A percentile compares a stretch with the other conserved stretches of the same genome.
Conservation (phyloP, 2,797 vertebrate genomes). For the Odontamblyopus rebecca region DNA sequence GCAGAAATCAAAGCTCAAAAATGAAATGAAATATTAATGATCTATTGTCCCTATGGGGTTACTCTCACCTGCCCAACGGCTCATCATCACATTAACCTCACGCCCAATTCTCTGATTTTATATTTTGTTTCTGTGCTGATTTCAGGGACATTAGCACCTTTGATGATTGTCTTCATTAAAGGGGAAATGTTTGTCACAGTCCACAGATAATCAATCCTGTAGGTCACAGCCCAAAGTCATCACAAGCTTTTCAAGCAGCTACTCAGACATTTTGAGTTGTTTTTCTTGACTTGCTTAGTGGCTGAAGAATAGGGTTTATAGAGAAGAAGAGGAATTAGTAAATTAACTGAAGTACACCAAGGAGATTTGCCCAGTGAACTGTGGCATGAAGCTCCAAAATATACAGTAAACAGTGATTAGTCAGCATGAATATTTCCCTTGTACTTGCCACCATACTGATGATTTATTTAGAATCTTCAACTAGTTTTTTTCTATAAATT, state of each 20-base stretch:
- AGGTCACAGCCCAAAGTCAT: constrained; percentile 62
- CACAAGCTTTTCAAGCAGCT: constrained; percentile 42
- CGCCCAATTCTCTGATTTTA: constrained; percentile 25
- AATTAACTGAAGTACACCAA: constrained; percentile 32
- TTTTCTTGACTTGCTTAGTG: constrained; percentile 6
- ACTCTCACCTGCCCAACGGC: constrained; percentile 9
- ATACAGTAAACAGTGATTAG: constrained; percentile 45
- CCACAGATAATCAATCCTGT: constrained; percentile 61
- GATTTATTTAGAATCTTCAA: constrained; percentile 29
- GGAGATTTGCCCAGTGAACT: constrained; percentile 29
- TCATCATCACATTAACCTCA: constrained; percentile 32
- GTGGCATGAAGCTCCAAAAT: constrained; percentile 42
- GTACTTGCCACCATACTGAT: constrained; percentile 17
- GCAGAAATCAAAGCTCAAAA: constrained; percentile 34
- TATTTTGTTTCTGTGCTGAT: constrained; percentile 49
- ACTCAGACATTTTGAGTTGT: constrained; percentile 26
- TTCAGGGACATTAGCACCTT: constrained; percentile 56
- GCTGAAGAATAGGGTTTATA: constrained; percentile 40
- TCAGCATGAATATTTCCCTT: constrained; percentile 20
- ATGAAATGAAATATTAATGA: constrained; percentile 53
- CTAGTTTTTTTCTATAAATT: neutral
- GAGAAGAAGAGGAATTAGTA: constrained; percentile 35
- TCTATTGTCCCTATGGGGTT: constrained; percentile 18
- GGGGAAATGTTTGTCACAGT: constrained; percentile 60
- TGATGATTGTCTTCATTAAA: constrained; percentile 57